Conservation (phyloP, 2,797 vertebrate species). For the Heteromormyrus szaboi region DNA sequence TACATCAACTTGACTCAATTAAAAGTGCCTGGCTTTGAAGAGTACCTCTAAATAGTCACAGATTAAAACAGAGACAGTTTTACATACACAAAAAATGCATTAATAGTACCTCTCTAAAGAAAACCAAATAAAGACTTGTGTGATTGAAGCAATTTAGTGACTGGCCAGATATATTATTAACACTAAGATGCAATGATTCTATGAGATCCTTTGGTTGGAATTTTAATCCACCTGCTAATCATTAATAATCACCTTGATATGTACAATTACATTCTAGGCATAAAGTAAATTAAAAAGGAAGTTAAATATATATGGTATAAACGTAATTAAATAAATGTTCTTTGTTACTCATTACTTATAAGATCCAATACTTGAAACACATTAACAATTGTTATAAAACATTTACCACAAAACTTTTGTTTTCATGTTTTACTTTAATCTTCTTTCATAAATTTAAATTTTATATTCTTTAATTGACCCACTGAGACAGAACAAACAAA, state of each 20-base stretch:
- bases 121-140: slow-evolving; percentile 12
- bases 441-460: background rate
- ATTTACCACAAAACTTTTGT: slow-evolving; percentile 66
- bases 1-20: slow-evolving; percentile 47
- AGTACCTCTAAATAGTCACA: slow-evolving; percentile 31
- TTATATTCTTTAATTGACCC: slow-evolving; percentile 50
- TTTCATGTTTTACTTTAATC: slow-evolving; percentile 58
- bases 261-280: background rate
- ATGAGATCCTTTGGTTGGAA: background rate
- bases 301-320: too few species aligned
- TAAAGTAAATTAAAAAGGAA: background rate
- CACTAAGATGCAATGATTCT: background rate
- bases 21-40: slow-evolving; percentile 40
- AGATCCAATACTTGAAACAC: slow-evolving; percentile 55
- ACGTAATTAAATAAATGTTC: background rate
- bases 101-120: slow-evolving; percentile 35
- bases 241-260: background rate
- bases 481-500: slow-evolving; percentile 62
- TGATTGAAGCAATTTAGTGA: background rate
- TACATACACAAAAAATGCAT: slow-evolving; percentile 46
- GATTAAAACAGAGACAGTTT: slow-evolving; percentile 29
- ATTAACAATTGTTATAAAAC: slow-evolving; percentile 73
- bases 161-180: slow-evolving; percentile 3
- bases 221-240: background rate
- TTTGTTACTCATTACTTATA: background rate